Conservation (phyloP, 2,797 vertebrate genomes). For the Pteronotus mesoamericanus region DNA sequence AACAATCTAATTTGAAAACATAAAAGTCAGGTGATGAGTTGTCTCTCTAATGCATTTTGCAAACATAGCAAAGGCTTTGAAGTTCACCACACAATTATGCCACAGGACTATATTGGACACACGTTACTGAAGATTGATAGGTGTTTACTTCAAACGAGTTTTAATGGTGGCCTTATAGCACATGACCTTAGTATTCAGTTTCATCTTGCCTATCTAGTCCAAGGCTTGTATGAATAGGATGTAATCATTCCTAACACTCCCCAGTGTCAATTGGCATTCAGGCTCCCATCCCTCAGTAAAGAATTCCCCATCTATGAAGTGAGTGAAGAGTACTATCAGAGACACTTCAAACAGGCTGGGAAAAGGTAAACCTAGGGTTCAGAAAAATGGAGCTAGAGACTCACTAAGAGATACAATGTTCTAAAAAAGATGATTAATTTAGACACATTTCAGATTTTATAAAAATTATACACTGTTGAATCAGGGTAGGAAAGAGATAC, state of each 20-base stretch:
- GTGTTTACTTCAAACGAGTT: background rate
- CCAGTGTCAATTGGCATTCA: background rate
- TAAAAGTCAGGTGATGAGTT: conserved; percentile 64
- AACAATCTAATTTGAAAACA: conserved; percentile 43
- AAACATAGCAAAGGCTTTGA: conserved; percentile 53
- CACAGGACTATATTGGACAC: background rate
- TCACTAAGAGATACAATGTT: background rate
- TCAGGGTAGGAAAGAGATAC: background rate
- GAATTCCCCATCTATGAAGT: background rate
- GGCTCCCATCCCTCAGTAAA: background rate
- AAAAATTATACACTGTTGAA: background rate
- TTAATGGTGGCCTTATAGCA: background rate
- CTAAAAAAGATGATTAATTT: background rate
- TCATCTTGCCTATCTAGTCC: background rate
- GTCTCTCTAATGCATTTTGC: conserved; percentile 62
- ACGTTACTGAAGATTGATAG: conserved; percentile 39
- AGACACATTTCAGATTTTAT: conserved; percentile 15
- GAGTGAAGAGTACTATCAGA: background rate
- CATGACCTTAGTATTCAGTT: conserved; percentile 12
- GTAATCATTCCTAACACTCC: background rate
- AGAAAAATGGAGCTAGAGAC: background rate
- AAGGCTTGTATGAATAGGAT: background rate
- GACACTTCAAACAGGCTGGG: background rate
- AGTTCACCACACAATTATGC: background rate
- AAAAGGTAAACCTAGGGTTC: background rate